phyloP scores from a whole-genome alignment of 30 jellyfish, hydroid and myxozoan species.

The Cassiopea xamachana region DNA sequence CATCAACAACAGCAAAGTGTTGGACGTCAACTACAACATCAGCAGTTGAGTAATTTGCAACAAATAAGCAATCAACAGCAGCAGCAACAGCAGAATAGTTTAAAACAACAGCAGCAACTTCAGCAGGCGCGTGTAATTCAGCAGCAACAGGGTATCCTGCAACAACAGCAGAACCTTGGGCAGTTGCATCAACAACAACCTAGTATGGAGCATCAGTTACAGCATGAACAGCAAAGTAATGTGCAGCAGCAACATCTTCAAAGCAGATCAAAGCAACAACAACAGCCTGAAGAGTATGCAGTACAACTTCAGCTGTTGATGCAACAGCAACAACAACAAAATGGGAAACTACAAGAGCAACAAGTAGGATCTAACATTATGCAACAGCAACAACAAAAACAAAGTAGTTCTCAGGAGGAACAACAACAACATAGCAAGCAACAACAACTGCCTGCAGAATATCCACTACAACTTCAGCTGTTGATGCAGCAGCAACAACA shows the following conservation, averaged over 20 bases:
- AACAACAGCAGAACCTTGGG: not conserved
- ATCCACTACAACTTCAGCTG: not conserved
- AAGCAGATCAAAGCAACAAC: constrained; percentile 31
- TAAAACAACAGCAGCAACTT: constrained; percentile 20
- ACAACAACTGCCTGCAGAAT: constrained; percentile 29
- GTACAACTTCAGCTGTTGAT: not conserved
- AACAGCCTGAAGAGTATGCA: constrained; percentile 12
- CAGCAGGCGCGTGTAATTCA: not conserved
- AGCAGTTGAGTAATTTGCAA: not conserved
- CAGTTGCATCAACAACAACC: constrained; percentile 3
- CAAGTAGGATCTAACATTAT: not conserved
- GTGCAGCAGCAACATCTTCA: constrained; percentile 41
- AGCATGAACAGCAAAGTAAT: constrained; percentile 3
- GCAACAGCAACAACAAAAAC: constrained; percentile 8
- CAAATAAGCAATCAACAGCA: constrained; percentile 22
- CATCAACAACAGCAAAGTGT: constrained; percentile 23
- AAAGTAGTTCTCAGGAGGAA: constrained; percentile 2
- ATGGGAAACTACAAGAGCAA: not conserved
- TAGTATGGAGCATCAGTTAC: not conserved
- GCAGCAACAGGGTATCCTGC: not conserved
- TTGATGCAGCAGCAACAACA: constrained; percentile 5
- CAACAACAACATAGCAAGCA: constrained; percentile 24
- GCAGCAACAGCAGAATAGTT: not conserved
- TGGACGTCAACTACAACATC: constrained; percentile 27
- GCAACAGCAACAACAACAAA: constrained; percentile 21